These are phyloP conservation scores for Heliothis peltigera DNA, from an alignment of 2,888 invertebrate genomes.

Conservation along the genomic window DNA sequence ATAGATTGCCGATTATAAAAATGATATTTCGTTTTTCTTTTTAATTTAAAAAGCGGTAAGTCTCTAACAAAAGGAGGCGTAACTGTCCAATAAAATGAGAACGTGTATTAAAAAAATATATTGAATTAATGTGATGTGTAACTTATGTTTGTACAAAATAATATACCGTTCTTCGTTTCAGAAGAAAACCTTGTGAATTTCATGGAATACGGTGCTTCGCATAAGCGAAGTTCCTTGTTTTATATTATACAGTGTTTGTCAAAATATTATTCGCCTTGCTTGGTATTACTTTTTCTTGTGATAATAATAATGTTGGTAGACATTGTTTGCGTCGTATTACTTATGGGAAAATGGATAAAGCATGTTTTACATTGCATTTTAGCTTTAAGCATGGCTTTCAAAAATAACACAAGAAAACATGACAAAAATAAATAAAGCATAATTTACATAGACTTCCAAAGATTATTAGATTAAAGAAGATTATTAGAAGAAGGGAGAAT, in stretches of 20 bases:
- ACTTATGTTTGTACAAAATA: too few relatives aligned
- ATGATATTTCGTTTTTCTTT: too few relatives aligned
- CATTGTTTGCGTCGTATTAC: slow-evolving; percentile 1
- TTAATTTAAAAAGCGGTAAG: too few relatives aligned
- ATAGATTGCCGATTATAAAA: too few relatives aligned
- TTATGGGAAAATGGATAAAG: neutral
- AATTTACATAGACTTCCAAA: too few relatives aligned
- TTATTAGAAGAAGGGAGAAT: too few relatives aligned
- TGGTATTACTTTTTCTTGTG: slow-evolving; percentile 3
- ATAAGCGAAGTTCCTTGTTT: slow-evolving; percentile 12
- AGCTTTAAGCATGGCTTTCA: neutral
- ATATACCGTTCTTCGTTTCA: slow-evolving; percentile 16
- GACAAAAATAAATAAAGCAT: too few relatives aligned
- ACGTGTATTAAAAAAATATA: too few relatives aligned
- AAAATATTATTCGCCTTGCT: slow-evolving; percentile 26
- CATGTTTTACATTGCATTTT: neutral
- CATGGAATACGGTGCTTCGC: slow-evolving; percentile 17
- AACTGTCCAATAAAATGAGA: too few relatives aligned
- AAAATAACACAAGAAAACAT: neutral
- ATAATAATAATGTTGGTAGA: slow-evolving; percentile 15
- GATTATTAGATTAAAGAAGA: too few relatives aligned
- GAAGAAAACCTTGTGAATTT: slow-evolving; percentile 17
- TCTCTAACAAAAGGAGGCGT: too few relatives aligned
- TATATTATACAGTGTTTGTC: slow-evolving; percentile 22
- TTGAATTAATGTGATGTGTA: too few relatives aligned